phyloP scores from a whole-genome alignment of 2,888 invertebrate species.

The Scaptomyza polygonia region DNA sequence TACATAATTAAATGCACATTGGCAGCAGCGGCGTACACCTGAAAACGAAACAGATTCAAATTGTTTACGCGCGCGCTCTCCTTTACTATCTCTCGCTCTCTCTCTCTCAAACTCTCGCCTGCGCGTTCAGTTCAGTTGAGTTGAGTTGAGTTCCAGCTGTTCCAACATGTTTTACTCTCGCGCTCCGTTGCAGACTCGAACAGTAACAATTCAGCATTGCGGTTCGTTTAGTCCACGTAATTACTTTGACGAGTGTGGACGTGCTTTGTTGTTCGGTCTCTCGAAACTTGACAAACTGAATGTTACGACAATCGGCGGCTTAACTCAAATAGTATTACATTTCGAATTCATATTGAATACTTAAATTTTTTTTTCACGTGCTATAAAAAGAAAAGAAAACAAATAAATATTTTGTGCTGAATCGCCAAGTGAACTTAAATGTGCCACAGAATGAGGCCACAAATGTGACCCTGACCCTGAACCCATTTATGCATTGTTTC shows the following conservation, averaged over 20 bases:
- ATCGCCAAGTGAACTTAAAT: constrained; percentile 21
- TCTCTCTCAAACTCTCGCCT: background rate
- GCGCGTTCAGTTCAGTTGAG: background rate
- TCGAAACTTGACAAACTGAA: background rate
- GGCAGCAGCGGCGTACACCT: constrained; percentile 15
- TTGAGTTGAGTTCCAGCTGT: background rate
- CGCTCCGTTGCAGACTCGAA: background rate
- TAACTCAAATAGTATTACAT: background rate
- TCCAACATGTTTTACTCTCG: background rate
- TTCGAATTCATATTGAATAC: background rate
- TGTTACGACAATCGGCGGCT: constrained; percentile 14
- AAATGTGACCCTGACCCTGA: constrained; percentile 33
- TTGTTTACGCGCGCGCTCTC: too few relatives aligned
- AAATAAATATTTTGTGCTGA: background rate
- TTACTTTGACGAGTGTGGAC: constrained; percentile 46
- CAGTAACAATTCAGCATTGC: background rate
- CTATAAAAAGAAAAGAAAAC: background rate
- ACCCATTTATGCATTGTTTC: constrained; percentile 5
- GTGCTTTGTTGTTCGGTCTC: constrained; percentile 27
- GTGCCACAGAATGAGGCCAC: constrained; percentile 38
- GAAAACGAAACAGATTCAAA: constrained; percentile 18
- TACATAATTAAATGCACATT: constrained; percentile 17
- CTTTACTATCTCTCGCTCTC: background rate
- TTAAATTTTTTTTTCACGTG: constrained; percentile 47
- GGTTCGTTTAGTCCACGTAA: constrained; percentile 47